Conservation (phyloP, 2,797 vertebrate species). For the Otus scops region DNA sequence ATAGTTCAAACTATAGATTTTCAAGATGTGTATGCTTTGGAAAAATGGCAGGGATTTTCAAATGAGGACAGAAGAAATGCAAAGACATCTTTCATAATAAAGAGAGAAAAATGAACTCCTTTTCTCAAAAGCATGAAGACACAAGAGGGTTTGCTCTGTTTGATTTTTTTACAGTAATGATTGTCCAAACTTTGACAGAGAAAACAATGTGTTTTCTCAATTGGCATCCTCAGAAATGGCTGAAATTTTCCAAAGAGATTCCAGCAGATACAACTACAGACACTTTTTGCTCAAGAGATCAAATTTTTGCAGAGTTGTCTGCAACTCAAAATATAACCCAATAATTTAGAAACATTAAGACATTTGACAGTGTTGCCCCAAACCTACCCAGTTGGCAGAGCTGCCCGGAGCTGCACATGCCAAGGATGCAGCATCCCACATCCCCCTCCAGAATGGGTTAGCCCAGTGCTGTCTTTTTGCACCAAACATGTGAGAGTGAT, state of each 20-base stretch:
- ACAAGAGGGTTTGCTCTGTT: neutral
- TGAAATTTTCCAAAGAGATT: neutral
- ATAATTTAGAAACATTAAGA: neutral
- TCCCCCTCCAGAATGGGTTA: neutral
- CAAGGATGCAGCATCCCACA: too few species aligned
- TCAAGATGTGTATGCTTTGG: neutral
- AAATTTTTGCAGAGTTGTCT: neutral
- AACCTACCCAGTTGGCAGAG: neutral
- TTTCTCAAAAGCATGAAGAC: neutral
- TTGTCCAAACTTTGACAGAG: neutral
- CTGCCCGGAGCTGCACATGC: fast-evolving
- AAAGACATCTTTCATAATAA: neutral
- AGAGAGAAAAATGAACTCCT: neutral
- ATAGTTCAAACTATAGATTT: neutral
- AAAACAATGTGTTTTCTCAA: neutral
- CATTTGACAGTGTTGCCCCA: neutral
- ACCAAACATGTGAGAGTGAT: fast-evolving
- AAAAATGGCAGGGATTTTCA: neutral
- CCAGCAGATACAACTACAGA: neutral
- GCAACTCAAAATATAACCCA: neutral
- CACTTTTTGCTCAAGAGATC: neutral
- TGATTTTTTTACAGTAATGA: too few species aligned
- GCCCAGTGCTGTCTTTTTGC: neutral
- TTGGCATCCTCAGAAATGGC: neutral
- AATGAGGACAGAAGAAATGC: neutral